Conservation (phyloP, 2,888 invertebrate genomes). For the Pycnomerus fuliginosus region DNA sequence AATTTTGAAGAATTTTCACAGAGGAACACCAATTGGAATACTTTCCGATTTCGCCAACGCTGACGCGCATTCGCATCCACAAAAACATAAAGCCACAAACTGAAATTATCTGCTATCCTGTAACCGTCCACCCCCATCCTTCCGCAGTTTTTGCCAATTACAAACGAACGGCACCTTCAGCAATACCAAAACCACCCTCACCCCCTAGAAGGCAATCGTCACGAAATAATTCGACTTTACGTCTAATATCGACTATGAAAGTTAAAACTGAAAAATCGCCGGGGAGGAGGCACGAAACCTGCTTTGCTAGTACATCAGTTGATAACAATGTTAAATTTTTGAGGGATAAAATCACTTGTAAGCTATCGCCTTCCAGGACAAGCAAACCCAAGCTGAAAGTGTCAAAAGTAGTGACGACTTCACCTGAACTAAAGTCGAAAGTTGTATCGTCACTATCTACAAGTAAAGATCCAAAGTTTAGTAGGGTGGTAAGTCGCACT, state of each 20-base stretch:
- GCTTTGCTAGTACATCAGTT: slow-evolving; percentile 49
- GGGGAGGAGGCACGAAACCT: slow-evolving; percentile 54
- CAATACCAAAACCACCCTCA: slow-evolving; percentile 49
- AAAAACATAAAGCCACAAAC: slow-evolving; percentile 58
- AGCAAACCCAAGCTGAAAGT: slow-evolving; percentile 42
- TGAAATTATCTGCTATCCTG: slow-evolving; percentile 66
- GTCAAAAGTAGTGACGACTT: slow-evolving; percentile 42
- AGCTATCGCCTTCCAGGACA: slow-evolving; percentile 52
- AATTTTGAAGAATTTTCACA: slow-evolving; percentile 56
- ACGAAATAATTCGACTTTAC: slow-evolving; percentile 67
- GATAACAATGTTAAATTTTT: slow-evolving; percentile 61
- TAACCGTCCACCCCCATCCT: slow-evolving; percentile 50
- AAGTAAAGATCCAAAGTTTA: slow-evolving; percentile 43
- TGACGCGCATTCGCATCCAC: slow-evolving; percentile 77
- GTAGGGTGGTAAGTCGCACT: slow-evolving; percentile 50
- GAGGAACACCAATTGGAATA: slow-evolving; percentile 79
- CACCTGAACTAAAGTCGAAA: slow-evolving; percentile 46
- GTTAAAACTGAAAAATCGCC: slow-evolving; percentile 44
- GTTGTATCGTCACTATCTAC: slow-evolving; percentile 49
- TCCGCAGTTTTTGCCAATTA: slow-evolving; percentile 60
- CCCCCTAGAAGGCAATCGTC: slow-evolving; percentile 73
- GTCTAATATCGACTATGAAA: slow-evolving; percentile 61
- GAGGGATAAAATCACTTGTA: slow-evolving; percentile 63
- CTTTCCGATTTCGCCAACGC: slow-evolving; percentile 76
- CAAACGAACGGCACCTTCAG: slow-evolving; percentile 61